These are phyloP conservation scores for Pavo muticus DNA, from an alignment of 2,113 vertebrate species.

Conservation along the genomic window DNA sequence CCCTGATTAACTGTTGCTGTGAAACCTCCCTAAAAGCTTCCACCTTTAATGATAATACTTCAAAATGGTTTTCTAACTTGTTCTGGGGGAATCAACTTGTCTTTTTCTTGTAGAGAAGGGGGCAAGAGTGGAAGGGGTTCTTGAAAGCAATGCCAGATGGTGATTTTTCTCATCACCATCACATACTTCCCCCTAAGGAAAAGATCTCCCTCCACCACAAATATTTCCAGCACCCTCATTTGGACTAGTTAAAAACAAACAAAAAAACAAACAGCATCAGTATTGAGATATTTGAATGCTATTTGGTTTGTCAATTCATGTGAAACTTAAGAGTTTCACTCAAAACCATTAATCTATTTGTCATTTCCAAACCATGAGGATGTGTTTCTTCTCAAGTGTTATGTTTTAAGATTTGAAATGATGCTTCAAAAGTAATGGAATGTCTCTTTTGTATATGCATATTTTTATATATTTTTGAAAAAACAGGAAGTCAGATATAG, in stretches of 20 bases:
- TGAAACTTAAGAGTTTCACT: neutral
- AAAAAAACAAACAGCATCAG: neutral
- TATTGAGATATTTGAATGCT: neutral
- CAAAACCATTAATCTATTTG: neutral
- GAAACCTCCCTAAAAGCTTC: neutral
- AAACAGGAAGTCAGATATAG: neutral
- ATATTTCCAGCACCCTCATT: neutral
- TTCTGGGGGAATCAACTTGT: neutral
- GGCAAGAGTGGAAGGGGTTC: accelerated
- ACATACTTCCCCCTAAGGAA: neutral
- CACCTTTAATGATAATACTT: neutral
- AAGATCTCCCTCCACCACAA: neutral
- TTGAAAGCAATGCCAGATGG: neutral
- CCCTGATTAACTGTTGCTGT: neutral
- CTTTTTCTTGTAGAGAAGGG: neutral
- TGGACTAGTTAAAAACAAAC: neutral
- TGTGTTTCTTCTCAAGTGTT: neutral
- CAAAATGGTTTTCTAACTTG: neutral
- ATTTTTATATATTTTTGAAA: neutral
- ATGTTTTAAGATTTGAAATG: neutral
- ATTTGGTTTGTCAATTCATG: neutral
- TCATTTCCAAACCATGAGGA: neutral
- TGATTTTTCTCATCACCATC: neutral
- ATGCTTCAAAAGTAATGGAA: neutral
- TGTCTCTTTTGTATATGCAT: neutral